Percentiles rank a stretch among this genome's conserved stretches.
These are phyloP conservation scores for Pogonognathellus flavescens DNA, from an alignment of 1,140 invertebrate species.

Conservation along the genomic window DNA sequence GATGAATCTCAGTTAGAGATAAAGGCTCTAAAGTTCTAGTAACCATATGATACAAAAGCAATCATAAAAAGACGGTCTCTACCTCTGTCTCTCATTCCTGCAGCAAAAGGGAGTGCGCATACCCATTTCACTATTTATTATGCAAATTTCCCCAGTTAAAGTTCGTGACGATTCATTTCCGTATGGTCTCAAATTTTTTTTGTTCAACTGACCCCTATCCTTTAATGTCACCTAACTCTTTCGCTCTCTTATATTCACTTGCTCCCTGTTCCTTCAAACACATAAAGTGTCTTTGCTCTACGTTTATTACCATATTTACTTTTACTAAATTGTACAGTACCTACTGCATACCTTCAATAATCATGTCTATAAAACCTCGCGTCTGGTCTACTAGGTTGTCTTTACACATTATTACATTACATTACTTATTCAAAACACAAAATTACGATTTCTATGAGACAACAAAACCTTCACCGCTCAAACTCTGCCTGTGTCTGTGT, in stretches of 20 bases:
- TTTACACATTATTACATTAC: not conserved
- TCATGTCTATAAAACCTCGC: not conserved
- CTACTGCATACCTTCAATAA: not conserved
- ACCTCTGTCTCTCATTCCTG: not conserved
- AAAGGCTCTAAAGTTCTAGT: not conserved
- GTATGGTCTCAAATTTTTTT: slow-evolving; percentile 51
- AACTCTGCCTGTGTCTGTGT: not conserved
- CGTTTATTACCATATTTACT: too few species aligned
- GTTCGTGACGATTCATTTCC: slow-evolving; percentile 59
- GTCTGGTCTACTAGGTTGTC: not conserved
- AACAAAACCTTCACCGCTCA: not conserved
- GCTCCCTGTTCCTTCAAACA: not conserved
- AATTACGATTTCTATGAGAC: slow-evolving; percentile 10
- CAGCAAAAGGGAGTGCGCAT: slow-evolving; percentile 31
- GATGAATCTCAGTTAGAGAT: slow-evolving; percentile 39
- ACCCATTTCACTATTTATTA: slow-evolving; percentile 41
- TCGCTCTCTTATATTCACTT: slow-evolving; percentile 30
- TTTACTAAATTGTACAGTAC: too few species aligned
- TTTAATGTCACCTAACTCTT: slow-evolving; percentile 47
- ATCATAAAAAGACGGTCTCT: slow-evolving; percentile 31
- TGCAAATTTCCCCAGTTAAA: slow-evolving; percentile 53
- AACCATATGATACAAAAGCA: slow-evolving; percentile 31
- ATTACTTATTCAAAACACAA: slow-evolving; percentile 7
- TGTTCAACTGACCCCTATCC: slow-evolving; percentile 45
- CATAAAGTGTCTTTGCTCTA: not conserved